These are phyloP conservation scores for Castor canadensis DNA, from an alignment of 2,113 vertebrate species.

Conservation along the genomic window DNA sequence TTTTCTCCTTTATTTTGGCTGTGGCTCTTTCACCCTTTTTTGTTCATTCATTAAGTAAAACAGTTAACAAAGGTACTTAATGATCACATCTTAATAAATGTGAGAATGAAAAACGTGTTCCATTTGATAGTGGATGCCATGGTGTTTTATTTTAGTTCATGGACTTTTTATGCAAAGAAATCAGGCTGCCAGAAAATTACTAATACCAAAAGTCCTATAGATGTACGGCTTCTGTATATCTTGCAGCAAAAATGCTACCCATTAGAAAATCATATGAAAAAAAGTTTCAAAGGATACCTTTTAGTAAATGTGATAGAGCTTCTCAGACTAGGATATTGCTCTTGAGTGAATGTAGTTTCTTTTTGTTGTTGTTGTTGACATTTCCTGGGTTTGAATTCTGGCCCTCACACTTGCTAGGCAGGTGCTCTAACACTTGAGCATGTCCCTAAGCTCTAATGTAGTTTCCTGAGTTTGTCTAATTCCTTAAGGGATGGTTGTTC, in stretches of 20 bases:
- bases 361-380: too few relatives aligned
- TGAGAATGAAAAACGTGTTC: conserved; percentile 64
- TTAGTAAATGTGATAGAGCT: neutral
- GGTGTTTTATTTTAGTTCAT: neutral
- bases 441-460: too few relatives aligned
- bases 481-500: neutral
- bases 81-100: conserved; percentile 78
- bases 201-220: neutral
- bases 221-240: neutral
- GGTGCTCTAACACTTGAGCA: too few relatives aligned
- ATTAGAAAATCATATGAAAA: too few relatives aligned
- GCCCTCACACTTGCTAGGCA: too few relatives aligned
- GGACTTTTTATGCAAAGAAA: neutral
- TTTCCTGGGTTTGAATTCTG: too few relatives aligned
- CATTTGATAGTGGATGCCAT: conserved; percentile 25
- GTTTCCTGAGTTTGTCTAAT: neutral
- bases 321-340: neutral
- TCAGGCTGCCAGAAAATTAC: neutral
- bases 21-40: conserved; percentile 68
- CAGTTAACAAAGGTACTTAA: conserved; percentile 69
- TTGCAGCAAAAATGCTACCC: neutral
- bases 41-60: conserved; percentile 65
- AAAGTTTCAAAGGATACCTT: neutral
- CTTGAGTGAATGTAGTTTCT: neutral
- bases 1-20: conserved; percentile 45